Evolutionary conservation across 2,113 vertebrate genomes (phyloP).

Genomic region (Turnix velox): DNA sequence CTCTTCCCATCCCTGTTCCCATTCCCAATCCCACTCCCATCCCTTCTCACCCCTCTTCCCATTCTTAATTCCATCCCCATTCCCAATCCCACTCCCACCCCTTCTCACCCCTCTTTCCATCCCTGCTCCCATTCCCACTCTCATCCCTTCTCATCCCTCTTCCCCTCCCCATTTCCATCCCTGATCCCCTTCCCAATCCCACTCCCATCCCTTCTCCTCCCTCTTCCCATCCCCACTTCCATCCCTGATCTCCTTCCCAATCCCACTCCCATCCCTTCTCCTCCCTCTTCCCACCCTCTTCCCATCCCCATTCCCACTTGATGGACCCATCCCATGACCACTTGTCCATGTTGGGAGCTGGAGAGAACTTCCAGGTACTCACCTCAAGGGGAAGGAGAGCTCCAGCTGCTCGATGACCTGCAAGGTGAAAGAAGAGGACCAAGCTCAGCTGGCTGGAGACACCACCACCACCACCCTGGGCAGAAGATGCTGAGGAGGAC

Average conservation of each 20-base stretch:
- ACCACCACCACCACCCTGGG: accelerated
- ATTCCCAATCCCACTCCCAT: background rate
- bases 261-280: too few relatives aligned
- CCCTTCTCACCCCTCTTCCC: background rate
- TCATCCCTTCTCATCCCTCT: too few relatives aligned
- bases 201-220: too few relatives aligned
- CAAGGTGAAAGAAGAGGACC: background rate
- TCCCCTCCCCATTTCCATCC: too few relatives aligned
- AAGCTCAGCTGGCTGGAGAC: background rate
- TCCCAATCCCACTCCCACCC: background rate
- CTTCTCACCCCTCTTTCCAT: too few relatives aligned
- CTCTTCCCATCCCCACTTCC: too few relatives aligned
- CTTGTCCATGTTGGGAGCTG: accelerated
- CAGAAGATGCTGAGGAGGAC: background rate
- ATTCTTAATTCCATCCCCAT: background rate
- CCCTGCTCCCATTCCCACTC: background rate
- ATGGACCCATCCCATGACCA: background rate
- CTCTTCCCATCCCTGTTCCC: background rate
- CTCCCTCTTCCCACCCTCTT: too few relatives aligned
- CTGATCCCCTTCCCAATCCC: background rate
- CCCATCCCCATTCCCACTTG: background rate
- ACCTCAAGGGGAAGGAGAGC: conserved; percentile 84
- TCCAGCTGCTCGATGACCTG: conserved; percentile 88
- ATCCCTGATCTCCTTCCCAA: too few relatives aligned
- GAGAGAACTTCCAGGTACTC: background rate